Base-by-base conservation (phyloP, 2,797 vertebrate species). In the Enteromius afrohamiltoni region DNA sequence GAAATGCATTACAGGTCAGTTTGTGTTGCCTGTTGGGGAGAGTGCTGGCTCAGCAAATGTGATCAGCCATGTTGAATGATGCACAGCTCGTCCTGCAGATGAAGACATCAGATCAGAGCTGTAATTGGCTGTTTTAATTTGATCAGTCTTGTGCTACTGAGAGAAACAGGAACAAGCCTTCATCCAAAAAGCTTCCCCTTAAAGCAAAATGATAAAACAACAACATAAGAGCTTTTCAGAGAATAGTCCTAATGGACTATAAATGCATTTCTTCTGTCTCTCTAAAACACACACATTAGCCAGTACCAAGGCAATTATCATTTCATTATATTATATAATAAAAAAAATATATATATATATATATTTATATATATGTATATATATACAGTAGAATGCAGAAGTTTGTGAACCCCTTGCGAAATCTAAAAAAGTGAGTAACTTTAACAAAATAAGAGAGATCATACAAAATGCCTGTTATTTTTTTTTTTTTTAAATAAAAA, bases 101-200 rank as follows among this genome's bases (percentile, higher is more conserved):
- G 34, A 79, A 67, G 45, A 31, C 21, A 70, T 85, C 80, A 85
- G 89, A 79, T 84, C 53, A 84, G 31, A 79, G 88, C 89, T 75
- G 86, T 91, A 89, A 92, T 88, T 88, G 86, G 71, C 68, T 82
- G 80, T 64, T 90, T 92, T 91, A 91, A 91, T 92, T 88, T 88
- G 84, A 91, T 93, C 83, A 88, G 74, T 19, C 84, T 0, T n/a
- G 85, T 0, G 64, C 82, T 55, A 21, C 51, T n/a, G 60, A 6
- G 5, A 45, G 65, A 58, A 80, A 65, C 8, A 8, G 31, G 16
- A 7, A 73, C 70, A 85, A 10, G 78, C 86, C 86, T 85, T 89
- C 87, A 84, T 85, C 76, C 86, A 86, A 83, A 89, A 89, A 90
- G 83, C 83, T 81, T 87, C 75, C 79, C 69, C 86, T 84, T 45